Percentiles rank a stretch among this genome's conserved stretches.
Evolutionary conservation across 2,113 vertebrate species (phyloP).

Genomic region (Abramis brama): DNA sequence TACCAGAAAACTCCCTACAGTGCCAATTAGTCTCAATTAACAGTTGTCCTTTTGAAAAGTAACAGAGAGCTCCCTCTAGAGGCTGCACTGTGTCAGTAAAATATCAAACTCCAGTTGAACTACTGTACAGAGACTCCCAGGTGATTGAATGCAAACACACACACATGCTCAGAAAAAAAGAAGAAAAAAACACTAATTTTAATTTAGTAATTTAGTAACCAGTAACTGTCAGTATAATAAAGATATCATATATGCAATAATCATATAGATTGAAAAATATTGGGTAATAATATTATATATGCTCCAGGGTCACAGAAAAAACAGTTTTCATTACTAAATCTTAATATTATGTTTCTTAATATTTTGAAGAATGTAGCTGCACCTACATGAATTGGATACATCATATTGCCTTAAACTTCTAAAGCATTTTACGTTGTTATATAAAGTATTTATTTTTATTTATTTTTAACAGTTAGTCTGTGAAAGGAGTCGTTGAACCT

Average conservation of each 20-base stretch:
- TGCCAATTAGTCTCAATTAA: conserved; percentile 77
- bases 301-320: neutral
- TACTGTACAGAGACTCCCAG: neutral
- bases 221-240: neutral
- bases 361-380: too few relatives aligned
- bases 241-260: neutral
- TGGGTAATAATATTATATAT: neutral
- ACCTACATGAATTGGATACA: neutral
- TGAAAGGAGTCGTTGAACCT: neutral
- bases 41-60: conserved; percentile 61
- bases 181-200: neutral
- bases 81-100: conserved; percentile 65
- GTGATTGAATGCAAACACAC: neutral
- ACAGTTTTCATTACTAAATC: too few relatives aligned
- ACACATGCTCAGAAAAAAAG: neutral
- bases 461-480: neutral
- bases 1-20: conserved; percentile 52
- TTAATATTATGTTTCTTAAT: too few relatives aligned
- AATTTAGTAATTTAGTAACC: neutral
- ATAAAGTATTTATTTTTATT: neutral
- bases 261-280: neutral
- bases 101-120: conserved; percentile 29
- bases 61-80: conserved; percentile 80
- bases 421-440: neutral
- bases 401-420: neutral